Percentiles rank a stretch among this genome's conserved stretches.
phyloP scores from a whole-genome alignment of 2,888 invertebrate species.

The Hemaris fuciformis region DNA sequence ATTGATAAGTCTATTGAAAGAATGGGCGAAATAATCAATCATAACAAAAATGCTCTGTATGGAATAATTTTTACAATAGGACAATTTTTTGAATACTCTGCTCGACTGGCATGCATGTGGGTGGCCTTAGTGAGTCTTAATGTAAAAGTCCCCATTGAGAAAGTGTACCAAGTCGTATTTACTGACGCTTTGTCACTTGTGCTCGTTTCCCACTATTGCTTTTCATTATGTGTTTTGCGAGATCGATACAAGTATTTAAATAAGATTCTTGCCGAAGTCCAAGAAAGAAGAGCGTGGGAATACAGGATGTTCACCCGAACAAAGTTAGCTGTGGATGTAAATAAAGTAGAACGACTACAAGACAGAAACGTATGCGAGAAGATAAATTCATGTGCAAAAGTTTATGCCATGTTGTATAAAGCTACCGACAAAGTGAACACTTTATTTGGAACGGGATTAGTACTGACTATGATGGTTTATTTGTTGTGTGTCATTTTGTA shows the following conservation, averaged over 20 bases:
- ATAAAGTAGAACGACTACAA: slow-evolving; percentile 39
- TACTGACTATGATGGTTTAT: slow-evolving; percentile 42
- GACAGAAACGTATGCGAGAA: slow-evolving; percentile 48
- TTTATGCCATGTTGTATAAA: slow-evolving; percentile 50
- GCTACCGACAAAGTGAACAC: slow-evolving; percentile 36
- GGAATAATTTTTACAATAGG: slow-evolving; percentile 31
- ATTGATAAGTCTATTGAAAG: slow-evolving; percentile 46
- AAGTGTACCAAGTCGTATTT: slow-evolving; percentile 50
- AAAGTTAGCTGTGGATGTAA: slow-evolving; percentile 28
- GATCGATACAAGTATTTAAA: slow-evolving; percentile 51
- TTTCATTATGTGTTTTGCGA: slow-evolving; percentile 38
- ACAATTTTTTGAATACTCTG: slow-evolving; percentile 34
- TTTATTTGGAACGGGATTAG: slow-evolving; percentile 46
- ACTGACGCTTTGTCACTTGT: slow-evolving; percentile 46
- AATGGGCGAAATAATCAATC: slow-evolving; percentile 45
- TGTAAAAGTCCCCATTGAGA: slow-evolving; percentile 41
- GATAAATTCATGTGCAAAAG: slow-evolving; percentile 50
- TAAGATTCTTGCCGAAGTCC: slow-evolving; percentile 45
- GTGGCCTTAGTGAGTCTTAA: slow-evolving; percentile 37
- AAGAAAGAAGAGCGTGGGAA: slow-evolving; percentile 39
- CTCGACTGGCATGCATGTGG: slow-evolving; percentile 47
- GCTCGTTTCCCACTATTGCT: slow-evolving; percentile 45
- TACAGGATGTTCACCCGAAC: slow-evolving; percentile 41
- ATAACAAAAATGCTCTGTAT: slow-evolving; percentile 34
- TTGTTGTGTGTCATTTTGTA: slow-evolving; percentile 48